Conservation (phyloP, 2,888 invertebrate genomes). For the Falcaria lacertinaria region DNA sequence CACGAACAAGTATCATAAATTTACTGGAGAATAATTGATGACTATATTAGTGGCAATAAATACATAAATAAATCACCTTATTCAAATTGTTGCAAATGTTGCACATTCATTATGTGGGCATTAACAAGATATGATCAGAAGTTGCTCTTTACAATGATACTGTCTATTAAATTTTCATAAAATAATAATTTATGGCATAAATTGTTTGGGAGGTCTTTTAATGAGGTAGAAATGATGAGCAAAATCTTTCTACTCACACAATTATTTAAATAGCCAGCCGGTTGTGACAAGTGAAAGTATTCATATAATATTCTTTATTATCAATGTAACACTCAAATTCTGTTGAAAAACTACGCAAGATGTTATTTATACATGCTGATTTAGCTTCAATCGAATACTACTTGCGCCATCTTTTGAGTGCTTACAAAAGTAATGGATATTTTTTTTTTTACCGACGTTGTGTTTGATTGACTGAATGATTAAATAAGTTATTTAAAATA, state of each 20-base stretch:
- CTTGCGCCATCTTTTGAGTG: slow-evolving; percentile 33
- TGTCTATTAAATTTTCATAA: slow-evolving; percentile 7
- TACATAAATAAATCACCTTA: slow-evolving; percentile 34
- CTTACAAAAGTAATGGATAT: too few relatives aligned
- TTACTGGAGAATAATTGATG: slow-evolving; percentile 43
- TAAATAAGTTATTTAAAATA: too few relatives aligned
- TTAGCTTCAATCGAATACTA: slow-evolving; percentile 14
- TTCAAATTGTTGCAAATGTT: slow-evolving; percentile 49
- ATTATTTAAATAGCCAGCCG: too few relatives aligned
- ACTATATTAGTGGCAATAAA: slow-evolving; percentile 43
- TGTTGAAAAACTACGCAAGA: slow-evolving; percentile 8
- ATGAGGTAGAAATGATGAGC: too few relatives aligned
- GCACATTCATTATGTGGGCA: slow-evolving; percentile 35
- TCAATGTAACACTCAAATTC: neutral
- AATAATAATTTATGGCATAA: neutral
- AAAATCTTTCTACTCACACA: too few relatives aligned
- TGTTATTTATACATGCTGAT: slow-evolving; percentile 5
- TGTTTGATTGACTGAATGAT: too few relatives aligned
- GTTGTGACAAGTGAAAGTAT: neutral
- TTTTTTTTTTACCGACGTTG: too few relatives aligned
- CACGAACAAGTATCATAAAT: slow-evolving; percentile 36
- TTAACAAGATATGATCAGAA: slow-evolving; percentile 25
- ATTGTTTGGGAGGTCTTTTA: neutral
- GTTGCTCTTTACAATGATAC: slow-evolving; percentile 10
- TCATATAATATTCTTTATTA: neutral